Evolutionary conservation across 2,113 vertebrate genomes (phyloP), one percentile per base, ranked within the genome.

Genomic region (Tachuris rubrigastra): DNA sequence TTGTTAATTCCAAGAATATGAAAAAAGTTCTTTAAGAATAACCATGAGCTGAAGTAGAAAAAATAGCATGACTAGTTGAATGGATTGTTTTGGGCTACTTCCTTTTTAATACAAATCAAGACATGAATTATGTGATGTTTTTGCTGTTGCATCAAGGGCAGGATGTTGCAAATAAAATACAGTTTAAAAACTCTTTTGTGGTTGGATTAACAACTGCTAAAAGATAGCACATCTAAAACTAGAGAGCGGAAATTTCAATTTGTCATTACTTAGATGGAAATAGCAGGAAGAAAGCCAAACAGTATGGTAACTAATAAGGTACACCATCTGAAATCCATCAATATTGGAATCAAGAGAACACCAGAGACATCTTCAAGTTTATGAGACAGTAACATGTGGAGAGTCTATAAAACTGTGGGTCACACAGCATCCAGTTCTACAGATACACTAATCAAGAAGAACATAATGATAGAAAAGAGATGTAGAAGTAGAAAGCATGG

Each of bases 211-310:
- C 49, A 71, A 25, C 42, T 79, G 49, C 37, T 50, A 53, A 80
- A 86, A 88, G 49, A 82, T 47, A 81, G 17, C 21, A 76, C 4
- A 68, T 68, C 44, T 80, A 59, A 84, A 96, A 69, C 76, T 69
- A 69, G 55, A 58, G 73, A 86, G 67, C 30, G n/a, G 86, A 89
- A 92, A 94, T 89, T 89, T 93, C 75, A 85, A 27, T 87, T 92
- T 95, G 52, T 33, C 18, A 18, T 78, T 78, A 85, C 28, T 58
- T 39, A 31, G 56, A 76, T 68, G 69, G 79, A 93, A 95, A 87
- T 79, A 92, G 14, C n/a, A 35, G 30, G 24, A 93, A 58, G 31
- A 69, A 2, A 78, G 17, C 20, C 49, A 88, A 90, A 44, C 14
- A 77, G 27, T 53, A 33, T 37, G 33, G 8, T 58, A 89, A 87